Percentiles rank a stretch among this genome's conserved stretches.
Conservation (phyloP, 2,113 vertebrate genomes). For the Malurus elegans region DNA sequence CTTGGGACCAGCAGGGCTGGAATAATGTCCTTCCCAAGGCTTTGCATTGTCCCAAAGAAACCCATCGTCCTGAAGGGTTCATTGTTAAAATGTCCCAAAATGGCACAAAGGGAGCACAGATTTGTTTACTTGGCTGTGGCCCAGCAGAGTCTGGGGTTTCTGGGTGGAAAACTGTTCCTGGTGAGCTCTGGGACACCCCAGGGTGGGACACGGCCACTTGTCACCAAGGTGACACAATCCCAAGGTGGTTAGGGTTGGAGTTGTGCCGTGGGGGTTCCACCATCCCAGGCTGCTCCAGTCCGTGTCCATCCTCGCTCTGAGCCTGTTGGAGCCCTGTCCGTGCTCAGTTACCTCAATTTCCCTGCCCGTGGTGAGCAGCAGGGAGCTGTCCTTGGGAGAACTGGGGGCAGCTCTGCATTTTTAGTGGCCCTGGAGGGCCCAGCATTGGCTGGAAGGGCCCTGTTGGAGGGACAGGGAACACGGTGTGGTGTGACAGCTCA, state of each 20-base stretch:
- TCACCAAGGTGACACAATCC: background rate
- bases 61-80: background rate
- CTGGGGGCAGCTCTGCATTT: background rate
- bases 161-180: background rate
- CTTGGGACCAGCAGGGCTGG: background rate
- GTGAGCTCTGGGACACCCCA: background rate
- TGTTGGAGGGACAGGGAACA: background rate
- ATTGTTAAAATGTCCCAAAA: background rate
- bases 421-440: background rate
- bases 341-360: background rate
- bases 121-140: background rate
- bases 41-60: background rate
- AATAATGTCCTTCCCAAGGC: background rate
- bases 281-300: background rate
- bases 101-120: background rate
- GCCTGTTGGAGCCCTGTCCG: background rate
- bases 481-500: background rate
- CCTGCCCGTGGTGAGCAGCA: background rate
- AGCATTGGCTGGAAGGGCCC: background rate
- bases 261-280: background rate
- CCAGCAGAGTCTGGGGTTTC: background rate
- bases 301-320: background rate
- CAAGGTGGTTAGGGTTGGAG: background rate
- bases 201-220: rapidly evolving
- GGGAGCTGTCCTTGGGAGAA: background rate